These are phyloP conservation scores for Drosophila subobscura DNA, from an alignment of 1,140 invertebrate genomes.

Conservation along the genomic window DNA sequence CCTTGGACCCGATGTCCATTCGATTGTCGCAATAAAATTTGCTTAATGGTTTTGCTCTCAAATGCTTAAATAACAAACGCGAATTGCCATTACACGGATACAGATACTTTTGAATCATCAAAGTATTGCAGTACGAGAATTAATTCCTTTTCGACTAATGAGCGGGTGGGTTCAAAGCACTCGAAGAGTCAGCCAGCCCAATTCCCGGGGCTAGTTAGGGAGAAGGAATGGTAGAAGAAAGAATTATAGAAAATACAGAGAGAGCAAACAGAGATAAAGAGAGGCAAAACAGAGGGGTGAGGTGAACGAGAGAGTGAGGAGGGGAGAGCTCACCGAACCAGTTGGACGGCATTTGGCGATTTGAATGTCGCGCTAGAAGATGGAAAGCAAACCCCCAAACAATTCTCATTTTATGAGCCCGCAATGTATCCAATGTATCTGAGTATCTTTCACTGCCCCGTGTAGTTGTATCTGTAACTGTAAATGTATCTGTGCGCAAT, in stretches of 20 bases:
- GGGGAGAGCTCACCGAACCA: conserved; percentile 32
- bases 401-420: conserved; percentile 17
- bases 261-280: too few species aligned
- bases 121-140: conserved; percentile 3
- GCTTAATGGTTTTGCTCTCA: conserved; percentile 30
- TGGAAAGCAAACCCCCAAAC: conserved; percentile 19
- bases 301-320: background rate
- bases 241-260: too few species aligned
- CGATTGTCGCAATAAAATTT: conserved; percentile 14
- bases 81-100: conserved; percentile 8
- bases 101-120: conserved; percentile 10
- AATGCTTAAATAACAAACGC: conserved; percentile 1
- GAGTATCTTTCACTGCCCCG: conserved; percentile 13
- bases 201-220: conserved; percentile 40
- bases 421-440: conserved; percentile 27
- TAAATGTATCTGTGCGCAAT: conserved; percentile 36
- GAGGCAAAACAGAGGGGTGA: background rate
- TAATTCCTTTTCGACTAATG: conserved; percentile 17
- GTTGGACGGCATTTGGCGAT: conserved; percentile 39
- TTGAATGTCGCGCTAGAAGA: conserved; percentile 49
- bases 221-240: conserved; percentile 7
- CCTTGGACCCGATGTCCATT: conserved; percentile 1
- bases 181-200: conserved; percentile 17
- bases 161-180: conserved; percentile 14
- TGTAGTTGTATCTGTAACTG: conserved; percentile 7